phyloP scores from a whole-genome alignment of 2,113 vertebrate species.

The Daphoenositta chrysoptera region DNA sequence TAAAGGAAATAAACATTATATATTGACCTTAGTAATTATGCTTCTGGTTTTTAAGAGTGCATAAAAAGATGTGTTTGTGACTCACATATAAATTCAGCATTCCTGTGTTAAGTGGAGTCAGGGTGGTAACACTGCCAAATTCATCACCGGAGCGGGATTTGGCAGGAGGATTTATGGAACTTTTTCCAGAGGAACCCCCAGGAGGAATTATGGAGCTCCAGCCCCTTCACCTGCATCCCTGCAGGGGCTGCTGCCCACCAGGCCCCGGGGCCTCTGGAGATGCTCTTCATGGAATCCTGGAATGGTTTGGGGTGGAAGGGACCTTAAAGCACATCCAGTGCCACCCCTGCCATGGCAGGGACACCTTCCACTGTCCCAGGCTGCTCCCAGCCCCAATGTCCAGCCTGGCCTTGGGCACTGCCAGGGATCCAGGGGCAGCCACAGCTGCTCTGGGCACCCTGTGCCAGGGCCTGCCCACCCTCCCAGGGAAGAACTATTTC shows the following conservation, averaged over 20 bases:
- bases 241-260: neutral
- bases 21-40: slow-evolving; percentile 80
- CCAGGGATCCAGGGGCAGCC: neutral
- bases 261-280: neutral
- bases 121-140: neutral
- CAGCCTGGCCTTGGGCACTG: rapidly evolving
- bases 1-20: slow-evolving; percentile 81
- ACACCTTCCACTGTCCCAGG: rapidly evolving
- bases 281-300: neutral
- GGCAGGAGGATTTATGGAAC: neutral
- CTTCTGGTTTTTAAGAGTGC: slow-evolving; percentile 74
- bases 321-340: neutral
- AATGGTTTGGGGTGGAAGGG: neutral
- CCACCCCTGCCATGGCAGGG: neutral
- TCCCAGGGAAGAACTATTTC: neutral
- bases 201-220: neutral
- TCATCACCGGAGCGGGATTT: neutral
- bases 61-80: slow-evolving; percentile 69
- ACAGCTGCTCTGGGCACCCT: neutral
- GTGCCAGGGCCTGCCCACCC: neutral
- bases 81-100: slow-evolving; percentile 64
- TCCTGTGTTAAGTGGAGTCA: neutral
- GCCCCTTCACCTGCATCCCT: neutral
- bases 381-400: rapidly evolving
- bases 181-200: rapidly evolving